A percentile compares a stretch with the other conserved stretches of the same genome.
Evolutionary conservation across 2,113 vertebrate genomes (phyloP).

Genomic region (Haplotaxodon microlepis): DNA sequence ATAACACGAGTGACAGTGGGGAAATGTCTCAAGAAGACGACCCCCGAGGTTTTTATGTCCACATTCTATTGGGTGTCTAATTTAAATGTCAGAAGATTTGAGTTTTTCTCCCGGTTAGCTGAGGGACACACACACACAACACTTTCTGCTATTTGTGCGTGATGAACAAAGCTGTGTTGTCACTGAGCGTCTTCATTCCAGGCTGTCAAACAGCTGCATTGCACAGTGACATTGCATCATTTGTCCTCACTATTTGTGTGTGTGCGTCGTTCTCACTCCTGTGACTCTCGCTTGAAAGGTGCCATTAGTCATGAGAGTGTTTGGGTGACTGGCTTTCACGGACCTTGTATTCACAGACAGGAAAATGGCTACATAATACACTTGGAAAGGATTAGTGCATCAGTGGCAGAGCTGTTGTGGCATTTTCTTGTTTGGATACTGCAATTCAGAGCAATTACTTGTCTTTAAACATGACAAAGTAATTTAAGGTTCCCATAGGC

Average conservation of each 20-base stretch:
- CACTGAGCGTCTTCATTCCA: not conserved
- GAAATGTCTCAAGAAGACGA: not conserved
- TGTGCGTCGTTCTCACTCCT: not conserved
- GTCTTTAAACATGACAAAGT: not conserved
- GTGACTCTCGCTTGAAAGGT: conserved; percentile 1
- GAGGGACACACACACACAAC: not conserved
- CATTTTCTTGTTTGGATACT: not conserved
- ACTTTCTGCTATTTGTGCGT: not conserved
- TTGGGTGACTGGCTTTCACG: not conserved
- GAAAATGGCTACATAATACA: not conserved
- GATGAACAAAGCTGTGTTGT: not conserved
- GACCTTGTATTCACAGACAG: not conserved
- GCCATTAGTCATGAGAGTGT: not conserved
- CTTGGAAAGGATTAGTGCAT: not conserved
- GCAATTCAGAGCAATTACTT: not conserved
- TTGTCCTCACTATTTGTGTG: not conserved
- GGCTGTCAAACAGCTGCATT: not conserved
- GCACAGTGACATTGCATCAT: not conserved
- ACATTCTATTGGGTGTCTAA: not conserved
- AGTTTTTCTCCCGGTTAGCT: not conserved
- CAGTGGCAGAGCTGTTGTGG: not conserved
- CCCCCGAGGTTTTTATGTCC: not conserved
- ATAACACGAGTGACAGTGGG: not conserved
- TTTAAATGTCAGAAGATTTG: conserved; percentile 7
- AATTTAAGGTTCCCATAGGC: not conserved